Base-by-base conservation (phyloP, 1,140 invertebrate genomes). In the Piezodorus guildinii region DNA sequence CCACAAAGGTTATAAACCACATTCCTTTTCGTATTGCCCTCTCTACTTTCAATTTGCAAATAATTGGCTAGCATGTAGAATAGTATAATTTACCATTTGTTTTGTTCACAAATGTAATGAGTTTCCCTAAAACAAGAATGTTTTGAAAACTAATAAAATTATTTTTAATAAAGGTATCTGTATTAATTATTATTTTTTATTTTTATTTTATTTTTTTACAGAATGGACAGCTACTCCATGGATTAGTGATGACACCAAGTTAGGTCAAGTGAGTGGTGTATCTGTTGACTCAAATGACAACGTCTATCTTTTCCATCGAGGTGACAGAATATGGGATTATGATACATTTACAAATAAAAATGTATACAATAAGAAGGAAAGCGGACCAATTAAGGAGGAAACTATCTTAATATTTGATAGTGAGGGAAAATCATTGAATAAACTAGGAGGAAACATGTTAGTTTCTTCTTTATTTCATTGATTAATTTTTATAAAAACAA, bases 231-330 rank as follows among this genome's bases (percentile, higher is more conserved):
- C 71, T 71, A 69, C 73, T 39, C 16, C 69, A 34, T 87, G 85
- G 85, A 78, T 80, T 30, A 70, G 74, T 23, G 67, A 73, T 16
- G 68, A 75, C 19, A 70, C 81, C 0, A 76, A 76, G 59, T 72
- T 88, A 62, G 90, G 90, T 6, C 88, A 93, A 73, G 82, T 93
- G 21, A 85, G 86, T 9, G 90, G 88, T 43, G 82, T 96, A 0
- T 83, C 85, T 19, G 76, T 91, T 17, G 87, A 92, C 74, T 77
- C 76, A 3, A 68, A 77, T 60, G 89, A 88, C 15, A 83, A 86
- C 68, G 75, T 95, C 19, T 82, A 87, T 34, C 79, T 96, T 19
- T 94, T 97, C 71, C 92, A 96, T 74, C 80, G 94, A 70, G 88
- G 82, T 5, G 73, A 81, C 62, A 78, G 86, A 67, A 72, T 82